These are phyloP conservation scores for Acrobeloides nanus DNA, from an alignment of 2,888 invertebrate species.

Conservation along the genomic window DNA sequence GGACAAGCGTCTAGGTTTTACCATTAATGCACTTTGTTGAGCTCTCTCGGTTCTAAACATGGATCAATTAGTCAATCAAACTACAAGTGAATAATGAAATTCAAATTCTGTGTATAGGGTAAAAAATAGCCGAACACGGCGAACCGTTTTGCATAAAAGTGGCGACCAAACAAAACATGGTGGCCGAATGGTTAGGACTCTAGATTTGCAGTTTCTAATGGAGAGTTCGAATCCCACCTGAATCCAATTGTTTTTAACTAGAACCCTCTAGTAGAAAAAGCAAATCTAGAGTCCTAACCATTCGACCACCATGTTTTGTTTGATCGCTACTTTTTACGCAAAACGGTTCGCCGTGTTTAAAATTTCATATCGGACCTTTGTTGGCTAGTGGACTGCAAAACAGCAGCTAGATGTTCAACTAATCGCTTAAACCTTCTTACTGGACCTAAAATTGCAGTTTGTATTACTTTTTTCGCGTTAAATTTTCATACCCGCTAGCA, in stretches of 20 bases:
- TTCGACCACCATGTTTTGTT: no score
- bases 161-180: no score
- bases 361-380: constrained; percentile 16
- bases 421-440: constrained; percentile 50
- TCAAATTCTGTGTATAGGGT: neutral
- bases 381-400: constrained; percentile 38
- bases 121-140: constrained; percentile 5
- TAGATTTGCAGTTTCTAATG: no score
- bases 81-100: neutral
- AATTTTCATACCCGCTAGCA: constrained; percentile 35
- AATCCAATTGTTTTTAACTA: neutral
- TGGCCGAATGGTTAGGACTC: no score
- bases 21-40: constrained; percentile 30
- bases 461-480: constrained; percentile 1
- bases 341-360: no score
- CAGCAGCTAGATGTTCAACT: constrained; percentile 50
- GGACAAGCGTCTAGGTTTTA: constrained; percentile 47
- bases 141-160: no score
- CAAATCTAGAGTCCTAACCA: no score
- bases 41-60: constrained; percentile 11
- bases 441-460: constrained; percentile 27
- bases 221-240: no score
- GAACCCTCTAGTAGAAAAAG: constrained; percentile 2
- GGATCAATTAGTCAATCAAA: constrained; percentile 5
- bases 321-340: no score